Conservation (phyloP, 2,888 invertebrate genomes). For the Zygothrica quintamaculata region DNA sequence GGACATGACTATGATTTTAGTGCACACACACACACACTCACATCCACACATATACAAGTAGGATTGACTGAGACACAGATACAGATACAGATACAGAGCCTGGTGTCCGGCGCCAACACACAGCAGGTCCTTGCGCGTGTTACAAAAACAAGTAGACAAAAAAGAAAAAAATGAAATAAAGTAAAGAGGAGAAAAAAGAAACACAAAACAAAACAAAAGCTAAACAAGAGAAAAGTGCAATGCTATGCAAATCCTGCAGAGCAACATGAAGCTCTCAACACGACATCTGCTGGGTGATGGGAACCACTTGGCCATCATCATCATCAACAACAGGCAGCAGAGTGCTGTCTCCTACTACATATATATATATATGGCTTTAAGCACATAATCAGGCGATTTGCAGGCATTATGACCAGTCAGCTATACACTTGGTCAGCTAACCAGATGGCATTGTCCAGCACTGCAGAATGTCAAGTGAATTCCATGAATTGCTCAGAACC, state of each 20-base stretch:
- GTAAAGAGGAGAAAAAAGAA: slow-evolving; percentile 13
- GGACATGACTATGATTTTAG: slow-evolving; percentile 79
- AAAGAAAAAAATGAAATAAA: slow-evolving; percentile 11
- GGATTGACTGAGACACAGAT: too few relatives aligned
- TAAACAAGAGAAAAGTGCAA: slow-evolving; percentile 56
- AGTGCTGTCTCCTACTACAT: slow-evolving; percentile 5
- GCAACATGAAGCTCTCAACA: slow-evolving; percentile 62
- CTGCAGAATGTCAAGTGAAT: slow-evolving; percentile 27
- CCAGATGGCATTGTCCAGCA: slow-evolving; percentile 18
- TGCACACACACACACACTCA: slow-evolving; percentile 31
- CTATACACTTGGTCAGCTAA: slow-evolving; percentile 11
- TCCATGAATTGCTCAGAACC: too few relatives aligned
- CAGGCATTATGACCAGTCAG: slow-evolving; percentile 64
- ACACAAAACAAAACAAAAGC: slow-evolving; percentile 32
- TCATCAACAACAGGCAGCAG: slow-evolving; percentile 34
- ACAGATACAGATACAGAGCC: slow-evolving; percentile 5
- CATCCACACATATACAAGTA: slow-evolving; percentile 6
- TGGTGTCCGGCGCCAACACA: slow-evolving; percentile 57
- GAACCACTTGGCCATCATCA: slow-evolving; percentile 57
- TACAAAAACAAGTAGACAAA: slow-evolving; percentile 1
- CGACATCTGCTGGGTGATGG: slow-evolving; percentile 53
- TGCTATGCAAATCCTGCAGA: slow-evolving; percentile 68
- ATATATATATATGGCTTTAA: slow-evolving; percentile 45
- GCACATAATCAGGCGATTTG: slow-evolving; percentile 77
- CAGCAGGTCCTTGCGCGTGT: slow-evolving; percentile 59